Conservation (phyloP, 2,888 invertebrate species). For the Siphonodentalium dalli region DNA sequence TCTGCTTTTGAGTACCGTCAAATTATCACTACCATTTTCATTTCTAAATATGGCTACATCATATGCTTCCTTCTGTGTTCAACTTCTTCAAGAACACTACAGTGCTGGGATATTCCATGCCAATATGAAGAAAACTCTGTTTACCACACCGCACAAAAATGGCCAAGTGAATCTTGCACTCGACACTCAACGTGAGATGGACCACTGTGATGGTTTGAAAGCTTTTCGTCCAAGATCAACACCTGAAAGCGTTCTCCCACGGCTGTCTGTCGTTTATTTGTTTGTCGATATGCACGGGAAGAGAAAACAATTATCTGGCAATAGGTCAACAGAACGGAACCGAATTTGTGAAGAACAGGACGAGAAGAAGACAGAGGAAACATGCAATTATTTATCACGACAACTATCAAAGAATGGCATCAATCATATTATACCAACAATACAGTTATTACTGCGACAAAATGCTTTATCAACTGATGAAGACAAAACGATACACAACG, state of each 20-base stretch:
- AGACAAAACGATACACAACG: too few relatives aligned
- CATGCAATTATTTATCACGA: too few relatives aligned
- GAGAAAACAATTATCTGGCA: background rate
- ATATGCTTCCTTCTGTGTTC: conserved; percentile 22
- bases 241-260: conserved; percentile 11
- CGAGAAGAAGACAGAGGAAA: too few relatives aligned
- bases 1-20: conserved; percentile 15
- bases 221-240: conserved; percentile 25
- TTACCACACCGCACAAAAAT: conserved; percentile 19
- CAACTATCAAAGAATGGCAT: too few relatives aligned
- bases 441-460: too few relatives aligned
- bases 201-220: conserved; percentile 26
- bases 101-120: conserved; percentile 13
- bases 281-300: conserved; percentile 8
- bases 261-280: conserved; percentile 22
- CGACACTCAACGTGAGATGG: conserved; percentile 25
- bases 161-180: conserved; percentile 20
- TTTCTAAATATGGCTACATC: conserved; percentile 28
- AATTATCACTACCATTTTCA: conserved; percentile 26
- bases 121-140: conserved; percentile 16
- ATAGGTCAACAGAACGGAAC: too few relatives aligned
- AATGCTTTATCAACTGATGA: too few relatives aligned
- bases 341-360: too few relatives aligned
- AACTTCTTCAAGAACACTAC: conserved; percentile 18
- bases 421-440: too few relatives aligned